Evolutionary conservation across 1,140 invertebrate species (phyloP), one percentile per base, ranked within the genome.

Genomic region (Drosophila triauraria): DNA sequence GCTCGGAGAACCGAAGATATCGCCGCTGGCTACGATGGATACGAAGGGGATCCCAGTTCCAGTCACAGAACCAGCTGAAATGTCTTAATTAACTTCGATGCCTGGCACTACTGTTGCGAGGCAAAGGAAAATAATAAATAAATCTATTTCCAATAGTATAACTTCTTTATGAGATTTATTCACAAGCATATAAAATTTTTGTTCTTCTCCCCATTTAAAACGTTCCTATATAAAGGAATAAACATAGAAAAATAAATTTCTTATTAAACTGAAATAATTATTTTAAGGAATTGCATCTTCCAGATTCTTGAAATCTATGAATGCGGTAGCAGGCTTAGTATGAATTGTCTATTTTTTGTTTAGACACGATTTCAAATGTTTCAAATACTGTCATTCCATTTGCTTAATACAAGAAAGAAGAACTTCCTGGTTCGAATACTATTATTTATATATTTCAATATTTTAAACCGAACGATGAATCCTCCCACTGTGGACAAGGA

Each of bases 21-120:
- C 71, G 43, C 76, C 54, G 20, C 20, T 80, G 61, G 72, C 61
- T 58, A 88, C 83, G 43, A 47, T 44, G 4, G 6, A n/a, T 38
- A 23, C 25, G 1, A 12, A 15, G 43, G 9, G 43, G 8, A 27
- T 17, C 20, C 6, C 17, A 13, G 13, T 20, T 17, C 9, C 43
- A n/a, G n/a, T 20, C n/a, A 12, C 13, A 38, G 0, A 25, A 1
- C 7, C 47, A 51, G 4, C 54, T 25, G 23, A 50, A 77, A 47
- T 59, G 44, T 17, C 20, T 40, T 40, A 65, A 70, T 65, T 62
- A 76, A 76, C 61, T 72, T 51, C 38, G 50, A 65, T 58, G 74
- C 50, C 40, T 7, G 40, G 40, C 40, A n/a, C 40, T 42, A 42
- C 8, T 32, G 9, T 9, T 35, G 2, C 8, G 8, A 32, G 30